Base-by-base conservation (phyloP, 2,797 vertebrate genomes). In the Hoplostethus mediterraneus region DNA sequence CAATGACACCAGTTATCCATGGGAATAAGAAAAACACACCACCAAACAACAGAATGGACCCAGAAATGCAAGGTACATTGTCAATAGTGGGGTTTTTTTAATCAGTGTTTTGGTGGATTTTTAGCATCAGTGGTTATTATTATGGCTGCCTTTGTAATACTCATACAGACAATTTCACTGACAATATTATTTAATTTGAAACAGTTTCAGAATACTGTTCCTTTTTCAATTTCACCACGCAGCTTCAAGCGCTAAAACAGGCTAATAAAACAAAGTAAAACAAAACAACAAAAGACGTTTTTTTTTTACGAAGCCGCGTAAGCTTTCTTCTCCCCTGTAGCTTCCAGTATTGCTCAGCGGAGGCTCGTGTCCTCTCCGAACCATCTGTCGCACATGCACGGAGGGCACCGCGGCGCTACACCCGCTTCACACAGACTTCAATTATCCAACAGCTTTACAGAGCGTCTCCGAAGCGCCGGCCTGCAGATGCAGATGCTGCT, bases 391-490 rank as follows among this genome's bases (percentile, higher is more conserved):
- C 52, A 49, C 54, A 60, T 38, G 54, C 12, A 54, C 54, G 51
- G 30, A 31, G 16, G 60, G 59, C n/a, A 2, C 63, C 0, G 38
- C 17, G 57, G 65, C 31, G 53, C 42, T 51, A 64, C 60, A 47
- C 74, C 71, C 71, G 72, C 81, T 72, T 88, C 86, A 83, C 81
- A 80, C 86, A 85, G 73, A 90, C 89, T 90, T 78, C 72, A 80
- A 86, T 88, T 87, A 89, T 87, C 87, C 81, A 88, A 86, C 86
- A 75, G 75, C 76, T 83, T 84, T 80, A 65, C 79, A 76, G 80
- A 77, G 70, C 67, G 79, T 84, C 73, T 81, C 78, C 55, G 71
- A 72, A 45, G 70, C 14, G 44, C 45, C n/a, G 51, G 63, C 28
- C 6, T 17, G 6, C 33, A 40, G 76, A 79, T 86, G 86, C 73